Base-by-base conservation (phyloP, 2,113 vertebrate species). In the Haemorhous mexicanus region DNA sequence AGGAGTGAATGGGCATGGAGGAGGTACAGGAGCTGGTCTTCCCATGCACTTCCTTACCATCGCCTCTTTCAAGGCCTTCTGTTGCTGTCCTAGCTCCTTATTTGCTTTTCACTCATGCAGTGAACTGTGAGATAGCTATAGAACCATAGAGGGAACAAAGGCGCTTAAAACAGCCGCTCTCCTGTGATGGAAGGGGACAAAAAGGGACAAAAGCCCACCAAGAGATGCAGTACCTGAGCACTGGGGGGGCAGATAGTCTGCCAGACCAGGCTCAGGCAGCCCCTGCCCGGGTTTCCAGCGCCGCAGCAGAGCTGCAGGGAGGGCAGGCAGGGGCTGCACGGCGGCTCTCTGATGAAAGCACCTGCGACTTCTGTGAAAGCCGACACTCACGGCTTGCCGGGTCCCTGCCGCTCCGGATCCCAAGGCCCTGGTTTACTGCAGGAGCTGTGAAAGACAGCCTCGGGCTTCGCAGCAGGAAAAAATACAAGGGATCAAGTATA, bases 401-500 rank as follows among this genome's bases (percentile, higher is more conserved):
- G 79, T 80, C 90, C 59, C 72, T 63, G 53, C 24, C 66, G 30
- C 62, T 73, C 58, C 20, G 5, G 67, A 96, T 94, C 90, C 92
- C 83, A 66, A 80, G 78, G 68, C 63, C 50, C 58, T 49, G 66
- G 46, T 95, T 95, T 95, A 94, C 84, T 95, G 75, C 85, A 59
- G 55, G 84, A 95, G 88, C 83, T 80, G 92, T 83, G 87, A 96
- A 94, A 88, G 94, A 96, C 12, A 3, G 90, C 94, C 93, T 94
- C 70, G 2, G 94, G 91, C 92, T 93, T 69, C 89, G 50, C 84
- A 93, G 84, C 90, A 86, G 43, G 59, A 80, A 83, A 93, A 96
- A 96, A 87, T 92, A 93, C 59, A 80, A 93, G 82, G 75, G 82
- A 93, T 95, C 94, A 95, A 90, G 90, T 91, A 33, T 87, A 80